These are phyloP conservation scores for Solenopsis fugax DNA, from an alignment of 1,140 invertebrate species.

Conservation along the genomic window DNA sequence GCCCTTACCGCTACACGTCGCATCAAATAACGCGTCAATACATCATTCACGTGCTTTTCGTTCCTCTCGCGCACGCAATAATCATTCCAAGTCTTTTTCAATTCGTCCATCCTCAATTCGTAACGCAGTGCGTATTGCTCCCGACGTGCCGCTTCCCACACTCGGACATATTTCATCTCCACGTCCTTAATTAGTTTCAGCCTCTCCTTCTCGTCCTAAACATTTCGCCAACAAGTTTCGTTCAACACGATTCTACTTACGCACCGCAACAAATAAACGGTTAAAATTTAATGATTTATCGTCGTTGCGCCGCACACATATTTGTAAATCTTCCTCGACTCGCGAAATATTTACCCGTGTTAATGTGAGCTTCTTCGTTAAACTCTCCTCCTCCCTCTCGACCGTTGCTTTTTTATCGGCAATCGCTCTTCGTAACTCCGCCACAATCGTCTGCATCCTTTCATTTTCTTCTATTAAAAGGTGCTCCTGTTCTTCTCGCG, in stretches of 20 bases:
- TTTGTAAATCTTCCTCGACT: background rate
- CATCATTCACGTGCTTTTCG: slow-evolving; percentile 75
- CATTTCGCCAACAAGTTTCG: slow-evolving; percentile 45
- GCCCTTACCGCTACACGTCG: slow-evolving; percentile 79
- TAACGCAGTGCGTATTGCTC: slow-evolving; percentile 79
- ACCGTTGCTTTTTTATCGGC: slow-evolving; percentile 66
- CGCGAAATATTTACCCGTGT: slow-evolving; percentile 69
- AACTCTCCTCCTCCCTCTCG: slow-evolving; percentile 59
- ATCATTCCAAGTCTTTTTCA: slow-evolving; percentile 73
- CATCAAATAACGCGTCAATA: slow-evolving; percentile 78
- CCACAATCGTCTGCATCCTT: slow-evolving; percentile 61
- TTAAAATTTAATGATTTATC: slow-evolving; percentile 39
- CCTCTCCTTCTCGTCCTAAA: slow-evolving; percentile 79
- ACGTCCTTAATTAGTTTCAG: slow-evolving; percentile 76
- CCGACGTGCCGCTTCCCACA: slow-evolving; percentile 80
- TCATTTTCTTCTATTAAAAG: slow-evolving; percentile 66
- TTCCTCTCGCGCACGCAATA: slow-evolving; percentile 76
- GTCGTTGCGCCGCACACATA: background rate
- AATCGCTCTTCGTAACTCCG: slow-evolving; percentile 67
- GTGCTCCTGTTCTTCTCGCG: slow-evolving; percentile 68
- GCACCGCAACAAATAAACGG: background rate
- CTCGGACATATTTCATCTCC: slow-evolving; percentile 78
- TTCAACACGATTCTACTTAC: background rate
- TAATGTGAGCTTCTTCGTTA: slow-evolving; percentile 68
- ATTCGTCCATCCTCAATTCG: slow-evolving; percentile 71